phyloP scores from a whole-genome alignment of 2,888 invertebrate genomes.

The Hermaeophaga mercurialis region DNA sequence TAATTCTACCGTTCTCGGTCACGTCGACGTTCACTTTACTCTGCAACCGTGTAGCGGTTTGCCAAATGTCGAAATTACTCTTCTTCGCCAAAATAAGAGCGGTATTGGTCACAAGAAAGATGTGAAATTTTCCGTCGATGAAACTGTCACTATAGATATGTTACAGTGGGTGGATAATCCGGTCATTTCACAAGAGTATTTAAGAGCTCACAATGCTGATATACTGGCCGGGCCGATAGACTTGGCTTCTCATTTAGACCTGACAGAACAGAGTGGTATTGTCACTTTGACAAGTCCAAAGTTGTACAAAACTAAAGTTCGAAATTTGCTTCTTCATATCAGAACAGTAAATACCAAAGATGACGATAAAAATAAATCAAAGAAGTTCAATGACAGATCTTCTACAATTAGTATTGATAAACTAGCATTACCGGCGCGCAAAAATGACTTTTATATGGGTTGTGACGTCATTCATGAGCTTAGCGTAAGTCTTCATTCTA shows the following conservation, averaged over 20 bases:
- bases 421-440: slow-evolving; percentile 31
- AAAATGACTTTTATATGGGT: slow-evolving; percentile 64
- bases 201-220: slow-evolving; percentile 87
- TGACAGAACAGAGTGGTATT: slow-evolving; percentile 83
- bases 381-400: slow-evolving; percentile 27
- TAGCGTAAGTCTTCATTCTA: slow-evolving; percentile 82
- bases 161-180: slow-evolving; percentile 68
- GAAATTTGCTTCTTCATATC: slow-evolving; percentile 78
- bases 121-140: slow-evolving; percentile 59
- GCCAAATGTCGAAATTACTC: slow-evolving; percentile 62
- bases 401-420: slow-evolving; percentile 37
- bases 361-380: slow-evolving; percentile 37
- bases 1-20: slow-evolving; percentile 77
- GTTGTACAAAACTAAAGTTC: slow-evolving; percentile 75
- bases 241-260: slow-evolving; percentile 79
- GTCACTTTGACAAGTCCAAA: slow-evolving; percentile 87
- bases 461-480: slow-evolving; percentile 94
- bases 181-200: slow-evolving; percentile 78
- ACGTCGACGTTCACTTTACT: slow-evolving; percentile 86
- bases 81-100: slow-evolving; percentile 68
- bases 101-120: slow-evolving; percentile 66
- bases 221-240: slow-evolving; percentile 88
- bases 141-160: slow-evolving; percentile 58
- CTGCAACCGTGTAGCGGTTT: slow-evolving; percentile 73
- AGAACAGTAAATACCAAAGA: slow-evolving; percentile 59